Conservation (phyloP, 1,140 invertebrate genomes). For the Hylyphantes graminicola region DNA sequence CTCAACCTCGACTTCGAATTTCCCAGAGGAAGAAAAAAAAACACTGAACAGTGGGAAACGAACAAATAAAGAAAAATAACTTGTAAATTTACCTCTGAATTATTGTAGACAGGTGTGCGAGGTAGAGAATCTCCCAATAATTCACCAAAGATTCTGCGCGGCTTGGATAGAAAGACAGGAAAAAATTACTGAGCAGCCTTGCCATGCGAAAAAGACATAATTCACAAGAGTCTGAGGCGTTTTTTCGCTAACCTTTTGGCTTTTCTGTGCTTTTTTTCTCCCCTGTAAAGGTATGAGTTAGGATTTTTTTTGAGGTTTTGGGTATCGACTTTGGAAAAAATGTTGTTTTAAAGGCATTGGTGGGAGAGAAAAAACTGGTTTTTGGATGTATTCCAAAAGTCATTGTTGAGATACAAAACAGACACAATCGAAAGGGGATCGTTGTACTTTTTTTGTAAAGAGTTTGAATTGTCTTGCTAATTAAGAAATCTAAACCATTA, state of each 20-base stretch:
- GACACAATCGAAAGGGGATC: too few relatives aligned
- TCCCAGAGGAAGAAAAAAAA: too few relatives aligned
- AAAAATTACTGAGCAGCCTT: constrained; percentile 43
- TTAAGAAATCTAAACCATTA: too few relatives aligned
- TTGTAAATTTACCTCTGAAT: constrained; percentile 43
- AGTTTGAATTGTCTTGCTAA: too few relatives aligned
- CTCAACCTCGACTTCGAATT: too few relatives aligned
- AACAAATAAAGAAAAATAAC: constrained; percentile 4
- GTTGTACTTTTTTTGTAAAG: too few relatives aligned
- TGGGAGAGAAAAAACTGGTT: too few relatives aligned
- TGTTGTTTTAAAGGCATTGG: too few relatives aligned
- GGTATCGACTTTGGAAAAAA: too few relatives aligned
- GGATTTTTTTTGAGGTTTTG: too few relatives aligned
- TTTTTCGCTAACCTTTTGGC: neutral
- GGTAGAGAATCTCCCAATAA: constrained; percentile 37
- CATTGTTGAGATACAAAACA: too few relatives aligned
- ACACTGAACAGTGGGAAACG: neutral
- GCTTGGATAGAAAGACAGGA: neutral
- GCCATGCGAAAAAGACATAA: constrained; percentile 46
- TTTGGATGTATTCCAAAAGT: too few relatives aligned
- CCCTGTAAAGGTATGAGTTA: neutral
- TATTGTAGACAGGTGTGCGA: constrained; percentile 42
- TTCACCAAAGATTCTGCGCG: neutral
- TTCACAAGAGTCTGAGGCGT: constrained; percentile 8
- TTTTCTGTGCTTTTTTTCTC: constrained; percentile 11